Evolutionary conservation across 2,113 vertebrate genomes (phyloP), one percentile per base, ranked within the genome.

Genomic region (Percopsis transmontana): DNA sequence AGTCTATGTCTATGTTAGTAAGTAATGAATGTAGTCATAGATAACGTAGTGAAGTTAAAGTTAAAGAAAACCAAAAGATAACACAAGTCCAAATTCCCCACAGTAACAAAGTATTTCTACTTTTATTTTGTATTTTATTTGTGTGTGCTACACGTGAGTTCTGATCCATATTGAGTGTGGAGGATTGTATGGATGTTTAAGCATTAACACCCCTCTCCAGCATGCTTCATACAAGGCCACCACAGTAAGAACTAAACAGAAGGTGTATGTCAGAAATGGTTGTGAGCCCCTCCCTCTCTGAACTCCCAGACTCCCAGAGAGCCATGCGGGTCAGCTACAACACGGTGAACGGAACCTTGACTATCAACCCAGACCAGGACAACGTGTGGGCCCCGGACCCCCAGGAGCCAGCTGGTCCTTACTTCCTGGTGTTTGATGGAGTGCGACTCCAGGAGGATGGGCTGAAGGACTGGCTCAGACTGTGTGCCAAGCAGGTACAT

Each of bases 401-500:
- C 72, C 50, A 18, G 24, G 77, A 84, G 59, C 68, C 85, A 63
- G 5, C 74, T 84, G 1, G 91, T 27, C 84, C 92, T 62, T 94
- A 75, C 74, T 95, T 94, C 91, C 91, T 99, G 12, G 77, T 95
- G 27, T 96, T 97, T 70, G 81, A 95, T 16, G 95, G 97, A 56
- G 94, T 96, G 60, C 93, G 92, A 57, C 91, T 99, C 51, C 93
- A 94, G 42, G 94, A 95, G 83, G 94, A 95, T 0, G 91, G 85
- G n/a, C 77, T 98, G 41, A 97, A 97, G 85, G 94, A 96, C 66
- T 98, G 96, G 97, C 94, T 99, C 39, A 89, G 96, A 48, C 93
- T 95, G 70, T 96, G 95, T 13, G 91, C 94, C 18, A 97, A 95
- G 88, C 94, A 97, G 96, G 97, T 98, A 85, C 14, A 47, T 50